phyloP scores from a whole-genome alignment of 2,797 vertebrate species.

The Coilia nasus region DNA sequence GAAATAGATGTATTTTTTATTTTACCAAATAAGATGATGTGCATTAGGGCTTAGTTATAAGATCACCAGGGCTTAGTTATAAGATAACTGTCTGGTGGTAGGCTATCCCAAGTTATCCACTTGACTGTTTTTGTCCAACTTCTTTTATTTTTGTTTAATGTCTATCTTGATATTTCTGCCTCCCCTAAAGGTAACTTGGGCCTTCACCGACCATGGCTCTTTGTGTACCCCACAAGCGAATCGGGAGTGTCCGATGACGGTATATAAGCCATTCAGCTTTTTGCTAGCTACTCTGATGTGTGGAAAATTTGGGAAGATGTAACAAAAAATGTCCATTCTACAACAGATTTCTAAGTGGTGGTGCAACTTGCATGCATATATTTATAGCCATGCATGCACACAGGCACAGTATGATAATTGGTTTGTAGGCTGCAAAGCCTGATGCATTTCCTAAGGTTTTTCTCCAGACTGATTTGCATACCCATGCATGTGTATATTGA shows the following conservation, averaged over 20 bases:
- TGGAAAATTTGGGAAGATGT: background rate
- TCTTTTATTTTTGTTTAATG: background rate
- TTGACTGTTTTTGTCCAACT: background rate
- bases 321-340: background rate
- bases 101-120: background rate
- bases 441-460: too few relatives aligned
- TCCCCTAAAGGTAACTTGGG: constrained; percentile 57
- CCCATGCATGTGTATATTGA: background rate
- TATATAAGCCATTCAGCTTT: constrained; percentile 41
- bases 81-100: background rate
- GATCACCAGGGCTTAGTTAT: too few relatives aligned
- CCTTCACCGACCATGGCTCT: constrained; percentile 43
- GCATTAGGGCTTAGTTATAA: too few relatives aligned
- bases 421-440: too few relatives aligned
- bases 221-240: constrained; percentile 45
- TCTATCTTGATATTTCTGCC: background rate
- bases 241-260: constrained; percentile 53
- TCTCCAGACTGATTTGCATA: background rate
- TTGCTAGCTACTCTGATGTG: background rate
- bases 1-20: too few relatives aligned
- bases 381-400: too few relatives aligned
- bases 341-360: background rate
- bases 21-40: too few relatives aligned
- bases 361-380: background rate
- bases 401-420: too few relatives aligned